Base-by-base conservation (phyloP, 2,797 vertebrate species). In the Hyperoplus lanceolatus region DNA sequence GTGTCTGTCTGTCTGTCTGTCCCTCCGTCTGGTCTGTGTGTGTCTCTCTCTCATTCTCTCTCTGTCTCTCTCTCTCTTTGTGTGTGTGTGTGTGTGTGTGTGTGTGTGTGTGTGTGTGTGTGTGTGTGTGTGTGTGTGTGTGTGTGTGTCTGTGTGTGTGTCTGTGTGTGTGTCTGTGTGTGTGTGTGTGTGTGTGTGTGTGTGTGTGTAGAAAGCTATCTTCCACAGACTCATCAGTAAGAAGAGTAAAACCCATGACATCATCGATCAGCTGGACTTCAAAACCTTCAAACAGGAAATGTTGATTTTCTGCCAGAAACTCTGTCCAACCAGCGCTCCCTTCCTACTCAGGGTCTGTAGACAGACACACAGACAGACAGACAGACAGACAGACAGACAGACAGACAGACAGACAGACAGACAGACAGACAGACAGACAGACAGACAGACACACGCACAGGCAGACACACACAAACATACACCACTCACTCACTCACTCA, bases 321-420 rank as follows among this genome's bases (percentile, higher is more conserved):
- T 95, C 50, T 91, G 80, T 49, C 21, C 66, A 1, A 43, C 80
- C 10, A 73, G 61, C 0, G 75, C 85, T 77, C 93, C 95, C 4
- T 95, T 95, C 75, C 86, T 96, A 8, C 13, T 75, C 42, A 93
- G 84, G 94, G 95, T 95, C 70, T 12, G 68, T 46, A 29, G 2
- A 29, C 29, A 29, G 2, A 29, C 29, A 29, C 1, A 21, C 21
- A 21, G 21, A 29, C 29, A 29, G 1, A 29, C 29, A 29, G 29
- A 29, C 29, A 29, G 2, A 29, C 29, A 29, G 29, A 29, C 29
- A 29, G 29, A 29, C 29, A n/a, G n/a, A n/a, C n/a, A n/a, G n/a
- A n/a, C n/a, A n/a, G n/a, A n/a, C n/a, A n/a, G n/a, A 29, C 29
- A 29, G 0, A 29, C 29, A 29, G 2, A 29, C 29, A 29, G 2